Evolutionary conservation across 1,140 invertebrate species (phyloP), one percentile per base, ranked within the genome.

Genomic region (Anoplophora glabripennis): DNA sequence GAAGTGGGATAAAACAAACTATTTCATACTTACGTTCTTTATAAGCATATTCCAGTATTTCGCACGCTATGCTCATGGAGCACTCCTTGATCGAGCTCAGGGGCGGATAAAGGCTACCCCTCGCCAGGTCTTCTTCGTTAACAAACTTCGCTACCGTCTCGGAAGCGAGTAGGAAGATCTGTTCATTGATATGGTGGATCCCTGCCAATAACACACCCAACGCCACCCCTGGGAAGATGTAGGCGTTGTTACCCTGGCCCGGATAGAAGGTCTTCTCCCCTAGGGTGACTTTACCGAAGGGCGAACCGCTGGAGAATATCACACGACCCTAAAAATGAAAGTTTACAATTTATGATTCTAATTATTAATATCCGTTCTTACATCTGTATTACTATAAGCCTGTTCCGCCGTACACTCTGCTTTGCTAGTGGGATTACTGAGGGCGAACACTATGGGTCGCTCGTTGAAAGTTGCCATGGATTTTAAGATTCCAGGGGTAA

Each of bases 191-290:
- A 70, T 93, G 90, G 70, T 93, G 89, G 7, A 93, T 89, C 36
- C 89, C 88, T 0, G 89, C 88, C 7, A 85, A 84, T 49, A 97
- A 92, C 11, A 95, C 91, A 14, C 93, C 95, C 3, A 98, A 79
- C 15, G 93, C 93, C 0, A 98, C 86, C 41, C 93, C 93, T 1
- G 95, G 95, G 79, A 98, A 98, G 59, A 98, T 96, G 76, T 98
- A 98, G 0, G 95, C 91, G 75, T 98, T 98, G 77, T 98, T 98
- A 45, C 94, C 94, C 77, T 98, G 95, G 0, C 95, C 95, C 0
- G 95, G 91, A 59, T 88, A 83, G 74, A 84, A 96, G 3, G 84
- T 86, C 73, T 90, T 88, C 4, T 89, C 91, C 37, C 89, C 83
- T 51, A 87, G 82, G 0, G 80, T 78, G 0, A 96, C 91, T 14